A percentile compares a stretch with the other conserved stretches of the same genome.
phyloP scores from a whole-genome alignment of 2,888 invertebrate genomes.

The Papilio protenor region DNA sequence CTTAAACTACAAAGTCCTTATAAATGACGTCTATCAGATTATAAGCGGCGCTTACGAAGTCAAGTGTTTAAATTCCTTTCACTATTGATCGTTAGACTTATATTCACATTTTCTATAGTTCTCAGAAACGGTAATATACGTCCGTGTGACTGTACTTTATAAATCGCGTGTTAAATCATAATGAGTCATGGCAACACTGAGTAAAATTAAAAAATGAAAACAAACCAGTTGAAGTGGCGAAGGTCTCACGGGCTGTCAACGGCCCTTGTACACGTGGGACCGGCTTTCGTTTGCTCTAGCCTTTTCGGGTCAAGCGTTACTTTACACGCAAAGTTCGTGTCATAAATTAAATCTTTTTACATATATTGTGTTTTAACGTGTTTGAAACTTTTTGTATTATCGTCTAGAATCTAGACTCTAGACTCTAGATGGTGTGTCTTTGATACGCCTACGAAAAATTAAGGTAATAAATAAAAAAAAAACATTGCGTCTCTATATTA shows the following conservation, averaged over 20 bases:
- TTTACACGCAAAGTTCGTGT: slow-evolving; percentile 30
- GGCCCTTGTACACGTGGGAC: slow-evolving; percentile 35
- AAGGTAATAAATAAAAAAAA: no score
- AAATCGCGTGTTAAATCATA: slow-evolving; percentile 33
- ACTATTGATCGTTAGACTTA: background rate
- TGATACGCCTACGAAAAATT: background rate
- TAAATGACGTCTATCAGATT: no score
- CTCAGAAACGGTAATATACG: slow-evolving; percentile 21
- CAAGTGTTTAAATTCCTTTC: no score
- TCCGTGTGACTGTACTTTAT: slow-evolving; percentile 16
- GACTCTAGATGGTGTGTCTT: background rate
- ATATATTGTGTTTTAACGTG: slow-evolving; percentile 11
- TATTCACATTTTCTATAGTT: background rate
- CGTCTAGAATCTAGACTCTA: background rate
- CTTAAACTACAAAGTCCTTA: no score
- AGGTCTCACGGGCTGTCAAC: slow-evolving; percentile 39
- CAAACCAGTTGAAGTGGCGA: slow-evolving; percentile 40
- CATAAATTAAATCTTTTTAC: slow-evolving; percentile 21
- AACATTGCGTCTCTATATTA: no score
- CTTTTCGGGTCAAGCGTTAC: slow-evolving; percentile 40
- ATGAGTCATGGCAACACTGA: slow-evolving; percentile 38
- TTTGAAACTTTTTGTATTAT: background rate
- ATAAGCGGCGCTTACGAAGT: no score
- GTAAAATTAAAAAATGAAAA: slow-evolving; percentile 28
- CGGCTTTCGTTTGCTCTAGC: slow-evolving; percentile 38